Base-by-base conservation (phyloP, 2,113 vertebrate genomes). In the Psilopsiagon aymara region DNA sequence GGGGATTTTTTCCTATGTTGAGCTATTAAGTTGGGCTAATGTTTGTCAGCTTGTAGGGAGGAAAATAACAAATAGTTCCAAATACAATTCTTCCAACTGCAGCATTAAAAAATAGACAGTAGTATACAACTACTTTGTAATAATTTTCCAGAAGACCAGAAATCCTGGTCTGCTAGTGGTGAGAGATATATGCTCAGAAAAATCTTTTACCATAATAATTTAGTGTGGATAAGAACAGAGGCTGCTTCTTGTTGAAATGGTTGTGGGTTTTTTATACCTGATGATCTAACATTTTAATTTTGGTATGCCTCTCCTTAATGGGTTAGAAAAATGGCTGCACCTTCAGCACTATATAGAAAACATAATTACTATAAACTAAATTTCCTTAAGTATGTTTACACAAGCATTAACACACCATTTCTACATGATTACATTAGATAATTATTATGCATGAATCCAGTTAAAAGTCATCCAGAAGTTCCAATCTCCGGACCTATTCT, bases 381-480 rank as follows among this genome's bases (percentile, higher is more conserved):
- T 85, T 94, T 96, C 89, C 84, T 87, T 93, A 87, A 90, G 70
- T 96, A 90, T 92, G 77, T 93, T 95, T 93, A 76, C 64, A 92
- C 24, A 80, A 78, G 63, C 23, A 41, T 60, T 52, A 92, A 94
- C 69, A 17, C 39, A n/a, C 66, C 44, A 55, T 91, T 85, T 96
- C 88, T 52, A 75, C 74, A 51, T 96, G 10, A 95, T 94, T 51
- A 41, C 66, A 51, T 94, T 95, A 84, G 37, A 7, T 82, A 83
- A 71, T 91, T 94, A 73, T 46, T 95, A 84, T 83, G 44, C 69
- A 78, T 85, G 80, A 96, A 92, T 92, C 57, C 69, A 92, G 44
- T 95, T 96, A 89, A 94, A 91, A 96, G 51, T 92, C 92, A 68
- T 93, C 66, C 66, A 69, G 84, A 92, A 86, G 49, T 94, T 94